A percentile compares a stretch with the other conserved stretches of the same genome.
These are phyloP conservation scores for Sylvietta virens DNA, from an alignment of 2,113 vertebrate species.

Conservation along the genomic window DNA sequence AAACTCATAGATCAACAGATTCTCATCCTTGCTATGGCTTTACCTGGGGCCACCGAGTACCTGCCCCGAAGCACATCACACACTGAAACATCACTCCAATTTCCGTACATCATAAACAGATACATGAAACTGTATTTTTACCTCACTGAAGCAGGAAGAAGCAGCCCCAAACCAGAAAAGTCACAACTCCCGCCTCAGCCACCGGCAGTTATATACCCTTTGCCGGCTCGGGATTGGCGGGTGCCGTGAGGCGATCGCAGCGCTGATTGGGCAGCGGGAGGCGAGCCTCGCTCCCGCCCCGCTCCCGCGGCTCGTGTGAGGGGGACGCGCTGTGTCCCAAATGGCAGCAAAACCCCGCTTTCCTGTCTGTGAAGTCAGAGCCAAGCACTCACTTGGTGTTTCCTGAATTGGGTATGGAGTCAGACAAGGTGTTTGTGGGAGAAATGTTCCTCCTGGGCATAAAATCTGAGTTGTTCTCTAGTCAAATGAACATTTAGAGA, in stretches of 20 bases:
- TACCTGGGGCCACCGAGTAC: background rate
- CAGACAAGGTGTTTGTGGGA: background rate
- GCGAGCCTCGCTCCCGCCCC: background rate
- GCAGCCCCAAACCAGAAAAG: rapidly evolving
- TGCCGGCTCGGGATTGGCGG: background rate
- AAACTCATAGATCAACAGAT: background rate
- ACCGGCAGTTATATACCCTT: rapidly evolving
- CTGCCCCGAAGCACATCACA: no score
- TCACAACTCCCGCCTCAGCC: rapidly evolving
- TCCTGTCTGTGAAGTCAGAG: background rate
- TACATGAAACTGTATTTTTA: background rate
- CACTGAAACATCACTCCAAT: background rate
- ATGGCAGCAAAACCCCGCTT: rapidly evolving
- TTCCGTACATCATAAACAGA: background rate
- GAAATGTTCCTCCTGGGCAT: background rate
- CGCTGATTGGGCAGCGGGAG: background rate
- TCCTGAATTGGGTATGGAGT: rapidly evolving
- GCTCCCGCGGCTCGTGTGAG: rapidly evolving
- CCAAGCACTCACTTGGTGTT: rapidly evolving
- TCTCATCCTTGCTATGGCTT: background rate
- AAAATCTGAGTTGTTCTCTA: background rate
- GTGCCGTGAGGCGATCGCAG: background rate
- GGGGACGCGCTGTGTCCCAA: rapidly evolving
- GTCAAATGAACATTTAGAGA: no score
- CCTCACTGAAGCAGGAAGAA: rapidly evolving